These are phyloP conservation scores for Aplysia californica DNA, from an alignment of 1,140 invertebrate species.

Conservation along the genomic window DNA sequence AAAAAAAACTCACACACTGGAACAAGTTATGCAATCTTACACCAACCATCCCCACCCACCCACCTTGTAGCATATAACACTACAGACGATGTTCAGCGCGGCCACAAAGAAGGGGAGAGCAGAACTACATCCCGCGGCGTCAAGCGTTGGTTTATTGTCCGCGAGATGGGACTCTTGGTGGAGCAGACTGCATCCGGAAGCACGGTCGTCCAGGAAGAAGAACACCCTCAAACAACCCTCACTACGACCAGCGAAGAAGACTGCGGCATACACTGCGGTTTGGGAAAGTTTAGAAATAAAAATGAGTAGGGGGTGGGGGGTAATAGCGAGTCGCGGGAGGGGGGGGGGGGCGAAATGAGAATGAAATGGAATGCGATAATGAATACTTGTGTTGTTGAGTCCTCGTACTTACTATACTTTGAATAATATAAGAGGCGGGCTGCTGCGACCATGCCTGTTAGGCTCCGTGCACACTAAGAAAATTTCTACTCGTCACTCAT, in stretches of 20 bases:
- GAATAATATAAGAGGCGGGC: neutral
- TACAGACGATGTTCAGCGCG: constrained; percentile 29
- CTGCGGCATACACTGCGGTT: constrained; percentile 3
- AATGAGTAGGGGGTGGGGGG: neutral
- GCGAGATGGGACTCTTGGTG: constrained; percentile 14
- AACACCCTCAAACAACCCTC: neutral
- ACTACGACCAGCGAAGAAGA: neutral
- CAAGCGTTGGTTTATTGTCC: neutral
- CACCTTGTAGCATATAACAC: constrained; percentile 42
- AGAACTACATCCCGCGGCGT: neutral
- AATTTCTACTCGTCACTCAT: no score
- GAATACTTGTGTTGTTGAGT: neutral
- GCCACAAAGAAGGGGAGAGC: constrained; percentile 36
- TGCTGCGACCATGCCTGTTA: neutral
- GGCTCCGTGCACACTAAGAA: neutral
- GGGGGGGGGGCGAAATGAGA: neutral
- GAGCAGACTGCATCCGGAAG: neutral
- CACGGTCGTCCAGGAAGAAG: neutral
- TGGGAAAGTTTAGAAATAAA: neutral
- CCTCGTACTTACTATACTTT: neutral
- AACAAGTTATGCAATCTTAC: neutral
- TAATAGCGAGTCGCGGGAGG: neutral
- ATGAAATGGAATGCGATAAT: neutral
- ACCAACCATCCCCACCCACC: neutral
- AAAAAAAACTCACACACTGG: neutral